Base-by-base conservation (phyloP, 1,140 invertebrate genomes). In the Dryas iulia region DNA sequence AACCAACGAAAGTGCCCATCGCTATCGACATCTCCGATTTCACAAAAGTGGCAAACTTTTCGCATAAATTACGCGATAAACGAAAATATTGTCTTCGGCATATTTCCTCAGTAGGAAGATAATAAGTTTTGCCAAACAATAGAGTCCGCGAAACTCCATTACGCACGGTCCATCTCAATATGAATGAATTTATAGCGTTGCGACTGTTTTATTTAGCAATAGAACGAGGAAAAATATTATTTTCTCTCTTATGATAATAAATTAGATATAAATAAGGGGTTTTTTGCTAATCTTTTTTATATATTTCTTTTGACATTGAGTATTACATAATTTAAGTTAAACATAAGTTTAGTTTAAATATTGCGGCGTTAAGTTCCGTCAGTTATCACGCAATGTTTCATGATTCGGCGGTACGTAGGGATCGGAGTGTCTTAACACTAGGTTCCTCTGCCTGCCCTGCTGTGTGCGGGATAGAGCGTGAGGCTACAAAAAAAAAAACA, bases 51-150 rank as follows among this genome's bases (percentile, higher is more conserved):
- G 60, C 24, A 74, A 87, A 87, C 59, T 87, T 84, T 78, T 77
- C 57, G 59, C 59, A 79, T 86, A 86, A 87, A 83, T 87, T 87
- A 86, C 73, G 69, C 71, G 76, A 83, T 87, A 87, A 87, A 74
- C 82, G 78, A 83, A 87, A 87, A 87, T 87, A 86, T 86, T 87
- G 85, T 84, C 83, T 87, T 83, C 78, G 77, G 78, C 80, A 86
- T 83, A 86, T 86, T 87, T 87, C 79, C 76, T 57, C 47, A 74
- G 78, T 78, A 77, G n/a, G 69, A 47, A 79, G 78, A 82, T 82
- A 83, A 79, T 79, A 87, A 85, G 73, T 77, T 82, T 76, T 63
- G 66, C 73, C 82, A 84, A 83, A 86, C 83, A 83, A 69, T 72
- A 65, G 66, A 65, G 57, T 68, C 70, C 57, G 64, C 64, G 63